A percentile compares a stretch with the other conserved stretches of the same genome.
phyloP scores from a whole-genome alignment of 2,888 invertebrate species.

The Drosophila sordidula region DNA sequence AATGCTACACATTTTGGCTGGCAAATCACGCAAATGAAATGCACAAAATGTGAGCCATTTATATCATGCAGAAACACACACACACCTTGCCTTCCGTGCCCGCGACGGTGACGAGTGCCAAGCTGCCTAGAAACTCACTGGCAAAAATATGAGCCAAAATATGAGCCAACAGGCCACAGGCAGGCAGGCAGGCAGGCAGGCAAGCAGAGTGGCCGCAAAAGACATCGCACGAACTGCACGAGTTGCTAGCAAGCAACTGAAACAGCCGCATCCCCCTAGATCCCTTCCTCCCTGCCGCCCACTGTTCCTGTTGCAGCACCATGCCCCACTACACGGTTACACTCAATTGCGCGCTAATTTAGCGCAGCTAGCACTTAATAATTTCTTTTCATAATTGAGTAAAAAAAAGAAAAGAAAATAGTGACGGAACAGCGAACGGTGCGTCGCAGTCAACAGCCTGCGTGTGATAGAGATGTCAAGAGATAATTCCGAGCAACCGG shows the following conservation, averaged over 20 bases:
- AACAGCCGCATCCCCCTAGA: conserved; percentile 3
- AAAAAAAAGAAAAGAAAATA: conserved; percentile 34
- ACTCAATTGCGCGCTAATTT: conserved; percentile 81
- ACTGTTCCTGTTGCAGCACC: neutral
- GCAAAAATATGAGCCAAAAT: conserved; percentile 54
- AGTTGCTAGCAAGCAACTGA: conserved; percentile 26
- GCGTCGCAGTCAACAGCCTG: conserved; percentile 26
- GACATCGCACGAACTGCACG: conserved; percentile 53
- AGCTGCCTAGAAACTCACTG: conserved; percentile 41
- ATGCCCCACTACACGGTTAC: conserved; percentile 47
- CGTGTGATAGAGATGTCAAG: conserved; percentile 53
- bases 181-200: conserved; percentile 21
- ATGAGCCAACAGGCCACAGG: conserved; percentile 63
- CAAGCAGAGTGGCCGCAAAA: conserved; percentile 44
- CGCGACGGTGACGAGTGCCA: conserved; percentile 42
- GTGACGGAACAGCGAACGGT: conserved; percentile 33
- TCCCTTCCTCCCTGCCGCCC: neutral
- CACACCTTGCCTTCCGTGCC: neutral
- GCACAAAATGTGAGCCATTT: conserved; percentile 80
- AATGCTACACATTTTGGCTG: conserved; percentile 67
- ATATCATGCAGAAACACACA: conserved; percentile 58
- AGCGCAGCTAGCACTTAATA: conserved; percentile 80
- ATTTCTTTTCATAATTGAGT: conserved; percentile 78
- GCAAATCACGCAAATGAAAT: conserved; percentile 80
- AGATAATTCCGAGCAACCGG: conserved; percentile 30